Conservation (phyloP, 2,888 invertebrate species). For the Ochropleura plecta region DNA sequence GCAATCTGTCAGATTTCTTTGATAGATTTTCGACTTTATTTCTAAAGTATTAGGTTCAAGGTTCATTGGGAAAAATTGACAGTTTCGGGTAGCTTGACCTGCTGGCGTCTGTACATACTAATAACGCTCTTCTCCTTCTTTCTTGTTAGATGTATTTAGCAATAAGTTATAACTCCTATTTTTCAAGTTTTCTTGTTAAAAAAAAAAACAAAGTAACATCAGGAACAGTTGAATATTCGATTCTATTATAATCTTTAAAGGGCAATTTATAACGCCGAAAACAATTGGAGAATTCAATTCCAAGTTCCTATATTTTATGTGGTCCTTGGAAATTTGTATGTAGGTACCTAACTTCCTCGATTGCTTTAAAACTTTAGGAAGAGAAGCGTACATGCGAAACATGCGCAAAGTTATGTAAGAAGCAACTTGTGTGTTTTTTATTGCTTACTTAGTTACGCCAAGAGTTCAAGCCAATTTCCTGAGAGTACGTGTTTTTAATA, state of each 20-base stretch:
- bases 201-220: not conserved
- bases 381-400: conserved; percentile 31
- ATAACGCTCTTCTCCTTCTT: too few species aligned
- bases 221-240: not conserved
- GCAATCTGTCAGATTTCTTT: too few species aligned
- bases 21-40: too few species aligned
- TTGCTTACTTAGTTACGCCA: conserved; percentile 12
- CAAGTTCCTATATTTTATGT: conserved; percentile 3
- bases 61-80: too few species aligned
- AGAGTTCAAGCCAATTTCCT: conserved; percentile 36
- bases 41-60: too few species aligned
- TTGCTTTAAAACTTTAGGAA: conserved; percentile 24
- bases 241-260: not conserved
- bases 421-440: conserved; percentile 28
- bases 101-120: too few species aligned
- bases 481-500: conserved; percentile 31
- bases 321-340: conserved; percentile 12
- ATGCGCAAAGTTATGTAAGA: conserved; percentile 23
- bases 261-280: conserved; percentile 13
- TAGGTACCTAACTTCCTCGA: conserved; percentile 42
- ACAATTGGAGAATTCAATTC: conserved; percentile 32
- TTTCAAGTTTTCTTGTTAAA: not conserved
- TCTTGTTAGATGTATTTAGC: too few species aligned
- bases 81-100: too few species aligned
- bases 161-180: too few species aligned